Base-by-base conservation (phyloP, 2,113 vertebrate species). In the Cebus imitator region DNA sequence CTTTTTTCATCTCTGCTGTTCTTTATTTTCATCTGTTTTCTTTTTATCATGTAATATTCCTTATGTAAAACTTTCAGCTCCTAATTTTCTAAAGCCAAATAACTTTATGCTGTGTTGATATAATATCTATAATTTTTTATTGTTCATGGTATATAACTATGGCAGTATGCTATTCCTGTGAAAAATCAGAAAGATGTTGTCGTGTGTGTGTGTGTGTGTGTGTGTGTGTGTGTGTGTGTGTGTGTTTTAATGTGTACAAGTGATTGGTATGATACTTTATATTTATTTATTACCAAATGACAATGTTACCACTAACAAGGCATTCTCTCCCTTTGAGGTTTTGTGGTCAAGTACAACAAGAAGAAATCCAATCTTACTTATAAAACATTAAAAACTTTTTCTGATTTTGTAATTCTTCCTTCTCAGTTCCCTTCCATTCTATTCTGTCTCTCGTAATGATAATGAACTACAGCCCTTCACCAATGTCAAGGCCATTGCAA, bases 1-100 rank as follows among this genome's bases (percentile, higher is more conserved):
- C 40, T 72, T 78, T 95, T 92, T n/a, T 80, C 48, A 89, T 72
- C 30, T 79, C 27, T 96, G 35, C 45, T 84, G 17, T 61, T 94
- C 45, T 89, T 88, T 21, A 43, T 57, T 66, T 70, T 95, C 95
- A 18, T 14, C 16, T 93, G 17, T 64, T 95, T 45, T 66, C 27
- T 4, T 93, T 95, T 78, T 95, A 45, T 90, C 52, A 68, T 48
- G 30, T 43, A n/a, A 18, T 45, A 17, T 48, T 73, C 9, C 32
- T 37, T 45, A 20, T 20, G 32, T 9, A 83, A 90, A 30, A 90
- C 3, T 97, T 87, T 64, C 12, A 50, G 14, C 81, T 90, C 5
- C 70, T 83, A 35, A 61, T 64, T 57, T 25, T 92, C 23, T 92
- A 43, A 30, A 25, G 4, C 25, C 66, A 13, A 57, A 13, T 88